Evolutionary conservation across 2,113 vertebrate species (phyloP).

Genomic region (Conger conger): DNA sequence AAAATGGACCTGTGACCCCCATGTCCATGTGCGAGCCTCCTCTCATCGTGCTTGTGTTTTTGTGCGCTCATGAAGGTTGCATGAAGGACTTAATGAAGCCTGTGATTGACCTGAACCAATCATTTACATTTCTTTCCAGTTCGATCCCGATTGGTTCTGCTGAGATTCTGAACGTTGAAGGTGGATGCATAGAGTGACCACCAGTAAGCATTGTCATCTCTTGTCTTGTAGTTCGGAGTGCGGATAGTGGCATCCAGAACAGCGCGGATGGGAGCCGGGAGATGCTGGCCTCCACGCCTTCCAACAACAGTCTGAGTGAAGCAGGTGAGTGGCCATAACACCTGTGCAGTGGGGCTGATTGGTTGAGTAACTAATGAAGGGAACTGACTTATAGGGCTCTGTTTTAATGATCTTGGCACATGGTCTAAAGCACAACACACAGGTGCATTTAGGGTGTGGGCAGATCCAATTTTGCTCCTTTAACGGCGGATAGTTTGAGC

Average conservation of each 20-base stretch:
- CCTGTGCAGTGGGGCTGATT: not conserved
- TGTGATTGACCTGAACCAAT: no score
- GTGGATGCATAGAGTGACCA: no score
- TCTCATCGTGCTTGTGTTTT: not conserved
- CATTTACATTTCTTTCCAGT: not conserved
- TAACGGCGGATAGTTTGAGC: no score
- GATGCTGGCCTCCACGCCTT: slow-evolving; percentile 60
- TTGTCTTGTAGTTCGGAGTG: slow-evolving; percentile 69
- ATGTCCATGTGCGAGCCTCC: not conserved
- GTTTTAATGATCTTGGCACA: no score
- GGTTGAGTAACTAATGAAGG: not conserved
- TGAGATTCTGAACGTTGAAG: not conserved
- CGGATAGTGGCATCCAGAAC: slow-evolving; percentile 73
- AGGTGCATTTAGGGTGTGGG: no score
- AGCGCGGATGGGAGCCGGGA: slow-evolving; percentile 66
- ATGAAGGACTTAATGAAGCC: no score
- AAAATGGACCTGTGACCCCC: not conserved
- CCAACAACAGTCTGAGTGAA: slow-evolving; percentile 71
- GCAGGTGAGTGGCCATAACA: slow-evolving; percentile 53
- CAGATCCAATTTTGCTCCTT: no score
- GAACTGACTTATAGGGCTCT: no score
- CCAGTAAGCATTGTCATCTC: slow-evolving; percentile 35
- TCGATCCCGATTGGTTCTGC: not conserved
- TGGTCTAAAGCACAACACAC: no score
- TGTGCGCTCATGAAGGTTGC: slow-evolving; percentile 35